These are phyloP conservation scores for Lycodopsis pacificus DNA, from an alignment of 2,797 vertebrate genomes.

Conservation along the genomic window DNA sequence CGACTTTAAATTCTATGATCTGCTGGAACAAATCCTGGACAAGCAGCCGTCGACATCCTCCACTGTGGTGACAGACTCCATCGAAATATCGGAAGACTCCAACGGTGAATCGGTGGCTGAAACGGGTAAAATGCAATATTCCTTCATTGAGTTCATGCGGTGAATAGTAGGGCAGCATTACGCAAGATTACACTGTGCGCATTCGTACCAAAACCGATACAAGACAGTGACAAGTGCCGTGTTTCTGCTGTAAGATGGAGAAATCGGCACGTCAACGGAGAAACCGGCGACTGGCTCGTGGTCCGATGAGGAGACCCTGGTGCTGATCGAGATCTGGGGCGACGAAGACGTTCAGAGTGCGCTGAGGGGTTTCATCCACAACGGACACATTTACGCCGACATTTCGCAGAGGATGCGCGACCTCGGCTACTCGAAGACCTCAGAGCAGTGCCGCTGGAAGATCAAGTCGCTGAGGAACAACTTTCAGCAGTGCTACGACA, in stretches of 20 bases:
- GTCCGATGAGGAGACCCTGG: conserved; percentile 87
- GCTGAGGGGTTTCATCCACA: conserved; percentile 84
- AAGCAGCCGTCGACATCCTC: conserved; percentile 76
- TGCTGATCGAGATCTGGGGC: conserved; percentile 87
- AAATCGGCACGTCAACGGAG: conserved; percentile 35
- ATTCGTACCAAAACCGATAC: neutral
- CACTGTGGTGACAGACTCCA: conserved; percentile 54
- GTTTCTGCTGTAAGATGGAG: conserved; percentile 51
- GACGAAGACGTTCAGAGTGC: conserved; percentile 86
- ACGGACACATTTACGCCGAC: conserved; percentile 86
- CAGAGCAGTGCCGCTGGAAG: conserved; percentile 88
- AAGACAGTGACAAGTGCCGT: neutral
- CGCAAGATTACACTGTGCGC: too few relatives aligned
- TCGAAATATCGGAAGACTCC: conserved; percentile 81
- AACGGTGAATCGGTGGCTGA: conserved; percentile 65
- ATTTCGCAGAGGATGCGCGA: conserved; percentile 83
- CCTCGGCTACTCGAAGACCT: conserved; percentile 82
- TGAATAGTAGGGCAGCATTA: neutral
- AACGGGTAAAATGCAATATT: conserved; percentile 49
- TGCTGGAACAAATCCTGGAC: conserved; percentile 81
- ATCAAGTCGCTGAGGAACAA: conserved; percentile 82
- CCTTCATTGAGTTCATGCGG: neutral
- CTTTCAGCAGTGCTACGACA: conserved; percentile 79
- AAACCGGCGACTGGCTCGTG: conserved; percentile 66
- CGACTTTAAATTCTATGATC: conserved; percentile 83